A percentile compares a stretch with the other conserved stretches of the same genome.
phyloP scores from a whole-genome alignment of 2,113 vertebrate species.

The Holacanthus passer region DNA sequence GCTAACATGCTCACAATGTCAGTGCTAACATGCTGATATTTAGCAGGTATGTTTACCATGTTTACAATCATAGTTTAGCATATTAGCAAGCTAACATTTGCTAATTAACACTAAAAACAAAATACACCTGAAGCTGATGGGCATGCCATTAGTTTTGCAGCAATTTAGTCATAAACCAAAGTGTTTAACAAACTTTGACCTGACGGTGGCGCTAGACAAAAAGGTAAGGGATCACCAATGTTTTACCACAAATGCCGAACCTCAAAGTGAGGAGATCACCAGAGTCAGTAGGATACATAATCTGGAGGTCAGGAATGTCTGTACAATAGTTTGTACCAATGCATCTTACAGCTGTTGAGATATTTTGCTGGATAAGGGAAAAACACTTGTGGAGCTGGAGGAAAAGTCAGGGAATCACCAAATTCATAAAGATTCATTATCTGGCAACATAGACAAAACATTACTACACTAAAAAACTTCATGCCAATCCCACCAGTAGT shows the following conservation, averaged over 20 bases:
- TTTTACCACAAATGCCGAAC: background rate
- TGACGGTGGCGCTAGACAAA: background rate
- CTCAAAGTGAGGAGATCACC: background rate
- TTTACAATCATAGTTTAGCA: background rate
- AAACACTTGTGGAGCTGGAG: background rate
- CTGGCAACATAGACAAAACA: background rate
- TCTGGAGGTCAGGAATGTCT: background rate
- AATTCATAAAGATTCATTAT: background rate
- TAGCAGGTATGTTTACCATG: background rate
- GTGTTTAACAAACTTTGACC: background rate
- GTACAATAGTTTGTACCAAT: background rate
- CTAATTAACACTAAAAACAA: background rate
- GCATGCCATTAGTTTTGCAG: background rate
- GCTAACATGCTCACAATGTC: background rate
- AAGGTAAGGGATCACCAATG: background rate
- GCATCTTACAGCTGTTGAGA: background rate
- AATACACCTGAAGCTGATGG: background rate
- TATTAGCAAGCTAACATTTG: background rate
- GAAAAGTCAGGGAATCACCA: background rate
- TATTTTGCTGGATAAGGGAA: background rate
- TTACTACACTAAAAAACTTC: too few species aligned
- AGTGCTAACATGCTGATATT: background rate
- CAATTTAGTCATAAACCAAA: background rate
- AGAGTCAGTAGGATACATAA: background rate
- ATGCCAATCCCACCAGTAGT: too few species aligned